phyloP scores from a whole-genome alignment of 2,113 vertebrate species.

The Gasterosteus aculeatus region DNA sequence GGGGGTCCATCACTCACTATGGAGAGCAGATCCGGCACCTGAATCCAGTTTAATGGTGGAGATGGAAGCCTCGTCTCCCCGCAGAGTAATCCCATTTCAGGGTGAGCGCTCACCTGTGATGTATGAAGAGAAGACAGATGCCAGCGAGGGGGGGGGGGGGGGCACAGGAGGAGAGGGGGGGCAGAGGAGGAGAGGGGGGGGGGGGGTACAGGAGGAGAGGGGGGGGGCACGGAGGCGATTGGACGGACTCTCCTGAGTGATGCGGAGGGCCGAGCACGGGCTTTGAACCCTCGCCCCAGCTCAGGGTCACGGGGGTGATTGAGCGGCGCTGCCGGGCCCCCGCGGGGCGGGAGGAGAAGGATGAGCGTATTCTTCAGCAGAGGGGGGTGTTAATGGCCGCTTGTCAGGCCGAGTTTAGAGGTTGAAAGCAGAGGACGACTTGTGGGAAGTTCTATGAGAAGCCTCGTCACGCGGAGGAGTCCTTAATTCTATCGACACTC shows the following conservation, averaged over 20 bases:
- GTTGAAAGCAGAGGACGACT: not conserved
- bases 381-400: constrained; percentile 32
- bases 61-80: constrained; percentile 72
- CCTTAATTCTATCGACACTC: no score
- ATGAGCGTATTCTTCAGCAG: constrained; percentile 61
- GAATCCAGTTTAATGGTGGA: constrained; percentile 80
- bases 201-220: constrained; percentile 1
- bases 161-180: constrained; percentile 4
- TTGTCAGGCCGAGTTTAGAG: constrained; percentile 19
- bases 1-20: constrained; percentile 72
- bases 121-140: constrained; percentile 75
- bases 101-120: constrained; percentile 73
- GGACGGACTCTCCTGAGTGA: constrained; percentile 60
- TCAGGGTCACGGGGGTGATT: constrained; percentile 71
- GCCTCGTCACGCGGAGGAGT: no score
- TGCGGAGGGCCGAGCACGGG: constrained; percentile 49
- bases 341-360: constrained; percentile 44
- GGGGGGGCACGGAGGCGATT: constrained; percentile 63
- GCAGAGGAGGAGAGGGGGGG: constrained; percentile 18
- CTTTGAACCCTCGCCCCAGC: constrained; percentile 68
- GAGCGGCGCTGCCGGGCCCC: constrained; percentile 55
- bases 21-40: constrained; percentile 71
- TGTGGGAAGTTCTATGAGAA: not conserved
- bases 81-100: constrained; percentile 70
- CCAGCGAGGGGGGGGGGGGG: constrained; percentile 62